Conservation (phyloP, 2,113 vertebrate genomes). For the Takifugu flavidus region DNA sequence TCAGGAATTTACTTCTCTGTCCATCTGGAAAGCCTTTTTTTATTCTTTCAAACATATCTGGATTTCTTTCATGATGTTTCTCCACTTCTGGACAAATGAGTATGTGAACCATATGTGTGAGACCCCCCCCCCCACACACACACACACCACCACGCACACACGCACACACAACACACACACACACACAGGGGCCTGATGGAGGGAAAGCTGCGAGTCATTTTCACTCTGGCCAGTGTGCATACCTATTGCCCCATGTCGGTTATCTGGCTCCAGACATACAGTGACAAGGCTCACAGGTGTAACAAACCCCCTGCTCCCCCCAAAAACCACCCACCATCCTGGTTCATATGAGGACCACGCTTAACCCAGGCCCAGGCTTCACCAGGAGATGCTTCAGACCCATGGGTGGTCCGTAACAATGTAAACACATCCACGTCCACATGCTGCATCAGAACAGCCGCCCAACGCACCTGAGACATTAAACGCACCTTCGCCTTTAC, state of each 20-base stretch:
- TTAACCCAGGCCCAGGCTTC: constrained; percentile 67
- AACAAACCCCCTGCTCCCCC: constrained; percentile 33
- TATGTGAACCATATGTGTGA: constrained; percentile 63
- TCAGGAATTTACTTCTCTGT: constrained; percentile 35
- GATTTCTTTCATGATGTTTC: constrained; percentile 45
- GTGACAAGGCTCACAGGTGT: constrained; percentile 70
- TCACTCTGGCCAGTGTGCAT: background rate
- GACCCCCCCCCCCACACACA: constrained; percentile 27
- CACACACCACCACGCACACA: constrained; percentile 21
- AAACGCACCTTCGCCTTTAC: constrained; percentile 16
- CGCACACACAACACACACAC: background rate
- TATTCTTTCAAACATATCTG: constrained; percentile 41
- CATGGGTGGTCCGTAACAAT: constrained; percentile 65
- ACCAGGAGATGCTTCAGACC: constrained; percentile 44
- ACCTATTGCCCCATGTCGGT: constrained; percentile 42
- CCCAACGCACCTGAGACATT: constrained; percentile 15
- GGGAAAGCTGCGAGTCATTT: too few relatives aligned
- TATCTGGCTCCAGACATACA: constrained; percentile 59
- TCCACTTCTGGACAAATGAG: constrained; percentile 44
- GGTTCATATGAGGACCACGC: constrained; percentile 64
- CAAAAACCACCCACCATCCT: constrained; percentile 29
- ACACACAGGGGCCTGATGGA: too few relatives aligned
- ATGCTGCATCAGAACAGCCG: constrained; percentile 3
- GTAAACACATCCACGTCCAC: constrained; percentile 15
- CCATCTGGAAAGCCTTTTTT: constrained; percentile 43